Evolutionary conservation across 2,797 vertebrate species (phyloP), one percentile per base, ranked within the genome.

Genomic region (Chelon auratus): DNA sequence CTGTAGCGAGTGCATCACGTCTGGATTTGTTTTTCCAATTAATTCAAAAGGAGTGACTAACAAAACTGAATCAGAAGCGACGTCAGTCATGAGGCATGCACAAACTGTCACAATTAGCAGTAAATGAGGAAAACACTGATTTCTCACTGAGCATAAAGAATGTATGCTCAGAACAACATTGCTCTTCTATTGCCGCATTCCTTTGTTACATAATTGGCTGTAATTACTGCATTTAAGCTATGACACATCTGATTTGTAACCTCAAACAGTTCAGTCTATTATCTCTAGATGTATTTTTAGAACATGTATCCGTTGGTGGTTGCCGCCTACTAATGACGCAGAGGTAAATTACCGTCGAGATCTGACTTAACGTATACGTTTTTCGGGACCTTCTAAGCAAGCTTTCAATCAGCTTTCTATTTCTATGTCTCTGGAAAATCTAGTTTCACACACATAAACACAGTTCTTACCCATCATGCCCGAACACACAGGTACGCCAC

Each of bases 341-440:
- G 53, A 50, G n/a, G 58, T 36, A 36, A 20, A 5, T 15, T 3
- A 6, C 43, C 15, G 42, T 6, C 8, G 17, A 74, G 33, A 50
- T 68, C 7, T 18, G 20, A 63, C 15, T 68, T 55, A 17, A 36
- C 11, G 50, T 18, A 42, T 1, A 61, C 62, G 54, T 65, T 43
- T 55, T 51, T 42, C 54, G 37, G 71, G 37, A 39, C 45, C 33
- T 54, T 78, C 42, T 77, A 71, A 85, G 54, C 22, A 3, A 33
- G 45, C 37, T 53, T 51, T 76, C 56, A 39, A 48, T 77, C 73
- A 47, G 36, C 39, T 62, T 53, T 62, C 47, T 66, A 62, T 70
- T 36, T 50, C 58, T 48, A 65, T 63, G 64, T 61, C 2, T 48
- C 39, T 17, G 66, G 6, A 66, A 70, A 74, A 51, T 64, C 30